Conservation (phyloP, 2,797 vertebrate genomes). For the Dendrocincla tyrannina region DNA sequence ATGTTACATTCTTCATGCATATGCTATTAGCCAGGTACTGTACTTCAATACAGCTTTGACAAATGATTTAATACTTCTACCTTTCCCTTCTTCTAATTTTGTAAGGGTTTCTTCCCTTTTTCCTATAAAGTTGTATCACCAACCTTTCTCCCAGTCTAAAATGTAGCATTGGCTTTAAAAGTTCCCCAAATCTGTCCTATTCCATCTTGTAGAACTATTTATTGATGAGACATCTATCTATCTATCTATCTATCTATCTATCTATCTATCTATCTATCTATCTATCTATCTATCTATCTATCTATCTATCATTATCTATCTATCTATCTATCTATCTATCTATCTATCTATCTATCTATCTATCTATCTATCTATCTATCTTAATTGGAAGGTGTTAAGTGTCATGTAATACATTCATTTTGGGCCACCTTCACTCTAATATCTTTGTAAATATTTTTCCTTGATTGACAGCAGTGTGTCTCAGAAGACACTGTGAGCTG, state of each 20-base stretch:
- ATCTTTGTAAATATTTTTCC: constrained; percentile 9
- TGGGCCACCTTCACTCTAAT: not conserved
- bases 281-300: no score
- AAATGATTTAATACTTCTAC: not conserved
- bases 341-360: no score
- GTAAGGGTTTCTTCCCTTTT: not conserved
- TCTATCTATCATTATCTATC: no score
- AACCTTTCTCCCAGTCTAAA: not conserved
- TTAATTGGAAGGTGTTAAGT: not conserved
- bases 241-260: not conserved
- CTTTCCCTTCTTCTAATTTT: not conserved
- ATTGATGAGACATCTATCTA: not conserved
- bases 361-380: not conserved
- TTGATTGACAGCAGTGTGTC: constrained; percentile 53
- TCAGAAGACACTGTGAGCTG: constrained; percentile 48
- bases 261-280: no score
- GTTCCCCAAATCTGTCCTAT: not conserved
- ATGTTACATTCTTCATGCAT: not conserved
- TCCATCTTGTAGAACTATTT: not conserved
- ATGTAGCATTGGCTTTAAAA: not conserved
- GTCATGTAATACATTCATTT: constrained; percentile 29
- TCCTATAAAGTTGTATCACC: not conserved
- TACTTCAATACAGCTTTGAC: not conserved
- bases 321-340: no score
- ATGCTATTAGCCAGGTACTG: not conserved